Evolutionary conservation across 2,797 vertebrate species (phyloP).

Genomic region (Prunella strophiata): DNA sequence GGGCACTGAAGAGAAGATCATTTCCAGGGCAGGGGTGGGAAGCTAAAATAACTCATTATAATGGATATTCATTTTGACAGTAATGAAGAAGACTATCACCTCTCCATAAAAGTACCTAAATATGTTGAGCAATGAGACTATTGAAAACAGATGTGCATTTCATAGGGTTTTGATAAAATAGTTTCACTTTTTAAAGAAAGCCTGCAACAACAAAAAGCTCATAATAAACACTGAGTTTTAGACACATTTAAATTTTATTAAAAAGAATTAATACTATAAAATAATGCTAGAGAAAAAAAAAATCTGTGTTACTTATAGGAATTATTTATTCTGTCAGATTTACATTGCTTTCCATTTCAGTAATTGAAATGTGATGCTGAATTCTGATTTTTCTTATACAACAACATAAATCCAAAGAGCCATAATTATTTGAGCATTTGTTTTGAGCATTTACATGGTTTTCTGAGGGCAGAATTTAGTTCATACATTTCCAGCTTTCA

Average conservation of each 20-base stretch:
- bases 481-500: background rate
- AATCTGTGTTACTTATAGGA: fast-evolving
- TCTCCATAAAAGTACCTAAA: background rate
- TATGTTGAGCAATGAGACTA: background rate
- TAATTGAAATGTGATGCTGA: background rate
- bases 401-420: background rate
- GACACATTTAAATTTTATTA: background rate
- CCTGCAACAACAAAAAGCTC: fast-evolving
- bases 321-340: background rate
- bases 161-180: background rate
- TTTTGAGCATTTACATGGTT: background rate
- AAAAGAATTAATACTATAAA: background rate
- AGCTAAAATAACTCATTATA: background rate
- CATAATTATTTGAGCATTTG: background rate
- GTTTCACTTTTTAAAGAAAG: background rate
- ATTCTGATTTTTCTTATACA: background rate
- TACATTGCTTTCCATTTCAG: background rate
- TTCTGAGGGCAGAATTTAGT: background rate
- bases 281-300: background rate
- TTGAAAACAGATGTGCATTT: background rate
- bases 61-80: background rate
- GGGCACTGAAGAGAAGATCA: background rate
- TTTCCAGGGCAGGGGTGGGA: background rate
- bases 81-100: slow-evolving; percentile 9
- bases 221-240: background rate